These are phyloP conservation scores for Raphicerus campestris DNA, from an alignment of 2,113 vertebrate genomes.

Conservation along the genomic window DNA sequence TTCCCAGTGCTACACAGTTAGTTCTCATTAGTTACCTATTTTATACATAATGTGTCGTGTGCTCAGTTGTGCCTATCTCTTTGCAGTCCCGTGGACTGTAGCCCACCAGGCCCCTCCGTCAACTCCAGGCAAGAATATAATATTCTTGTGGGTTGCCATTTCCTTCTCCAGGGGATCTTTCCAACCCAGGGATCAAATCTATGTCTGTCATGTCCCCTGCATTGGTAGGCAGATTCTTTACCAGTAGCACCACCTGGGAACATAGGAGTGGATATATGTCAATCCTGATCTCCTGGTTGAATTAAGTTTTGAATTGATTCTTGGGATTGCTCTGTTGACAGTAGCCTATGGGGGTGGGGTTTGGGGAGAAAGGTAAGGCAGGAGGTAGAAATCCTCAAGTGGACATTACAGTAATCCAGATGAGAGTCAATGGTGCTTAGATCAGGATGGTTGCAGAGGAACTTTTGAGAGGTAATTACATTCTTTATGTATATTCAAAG, in stretches of 20 bases:
- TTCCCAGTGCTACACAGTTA: background rate
- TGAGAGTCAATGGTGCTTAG: background rate
- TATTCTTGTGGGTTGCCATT: background rate
- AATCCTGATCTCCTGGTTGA: background rate
- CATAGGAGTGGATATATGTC: background rate
- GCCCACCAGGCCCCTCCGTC: accelerated
- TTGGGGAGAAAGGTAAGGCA: background rate
- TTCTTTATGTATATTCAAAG: background rate
- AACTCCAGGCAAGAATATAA: background rate
- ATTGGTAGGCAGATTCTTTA: background rate
- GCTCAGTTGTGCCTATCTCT: background rate
- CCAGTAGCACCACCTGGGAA: background rate
- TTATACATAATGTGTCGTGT: background rate
- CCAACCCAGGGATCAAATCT: background rate
- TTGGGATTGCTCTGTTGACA: background rate
- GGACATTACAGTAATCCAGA: background rate
- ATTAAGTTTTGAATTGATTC: background rate
- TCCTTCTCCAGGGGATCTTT: background rate
- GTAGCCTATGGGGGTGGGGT: background rate
- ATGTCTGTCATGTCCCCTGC: background rate
- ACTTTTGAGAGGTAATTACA: background rate
- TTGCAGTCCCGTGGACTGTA: background rate
- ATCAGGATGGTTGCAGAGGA: background rate
- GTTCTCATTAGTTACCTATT: background rate
- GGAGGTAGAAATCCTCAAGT: background rate